Evolutionary conservation across 2,113 vertebrate genomes (phyloP), one percentile per base, ranked within the genome.

Genomic region (Pionites leucogaster): DNA sequence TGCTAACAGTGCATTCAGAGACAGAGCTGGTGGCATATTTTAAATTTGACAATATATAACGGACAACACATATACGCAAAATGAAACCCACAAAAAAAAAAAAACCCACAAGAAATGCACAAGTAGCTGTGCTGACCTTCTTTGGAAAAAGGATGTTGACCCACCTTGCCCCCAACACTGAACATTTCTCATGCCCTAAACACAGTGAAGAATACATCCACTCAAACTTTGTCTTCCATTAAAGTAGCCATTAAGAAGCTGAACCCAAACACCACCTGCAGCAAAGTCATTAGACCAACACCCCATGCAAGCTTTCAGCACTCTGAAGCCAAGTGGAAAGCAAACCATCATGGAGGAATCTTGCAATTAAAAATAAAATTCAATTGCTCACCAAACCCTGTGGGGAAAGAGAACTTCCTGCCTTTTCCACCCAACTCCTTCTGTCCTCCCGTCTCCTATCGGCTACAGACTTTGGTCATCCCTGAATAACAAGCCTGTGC

Each of bases 41-140:
- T 37, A 35, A 59, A 67, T n/a, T 11, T 82, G 41, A 44, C 4
- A 19, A 6, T 35, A 23, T 15, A 27, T 10, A 67, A 67, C 4
- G 46, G 53, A 55, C 59, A 49, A 42, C 8, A 14, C 0, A 1
- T 20, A 60, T 6, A 53, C 0, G 24, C 1, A 49, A 8, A 3
- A n/a, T 47, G 53, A 27, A 13, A 28, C 46, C 14, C 17, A 19
- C 7, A 10, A 5, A 31, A 24, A 74, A 7, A 41, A 42, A 2
- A 7, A 44, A 18, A 19, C n/a, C n/a, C 16, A 11, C 39, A 62
- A 62, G 5, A 42, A 11, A 18, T 9, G 23, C 8, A 29, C 12
- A 46, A 63, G 25, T 33, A 42, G 15, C 23, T 82, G 11, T 4
- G 17, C 20, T 5, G 2, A n/a, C 9, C 19, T 52, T n/a, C 41